phyloP scores from a whole-genome alignment of 2,797 vertebrate genomes.

The Chlorospingus flavigularis region DNA sequence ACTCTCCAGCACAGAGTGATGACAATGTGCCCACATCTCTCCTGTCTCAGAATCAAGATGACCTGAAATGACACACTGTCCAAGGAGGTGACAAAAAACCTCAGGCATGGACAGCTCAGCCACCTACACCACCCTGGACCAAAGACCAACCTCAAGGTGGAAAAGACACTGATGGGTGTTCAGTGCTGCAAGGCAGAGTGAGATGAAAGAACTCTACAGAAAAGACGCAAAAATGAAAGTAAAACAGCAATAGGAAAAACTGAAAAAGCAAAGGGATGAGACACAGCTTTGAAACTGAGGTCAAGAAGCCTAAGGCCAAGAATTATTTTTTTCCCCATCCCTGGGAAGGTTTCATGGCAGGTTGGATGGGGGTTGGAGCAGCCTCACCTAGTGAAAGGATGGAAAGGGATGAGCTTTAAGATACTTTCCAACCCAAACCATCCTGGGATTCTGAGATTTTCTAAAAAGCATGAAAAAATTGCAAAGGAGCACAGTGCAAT shows the following conservation, averaged over 20 bases:
- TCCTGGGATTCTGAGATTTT: background rate
- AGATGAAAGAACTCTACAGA: background rate
- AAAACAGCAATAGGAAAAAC: accelerated
- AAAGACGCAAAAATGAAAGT: background rate
- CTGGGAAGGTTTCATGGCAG: background rate
- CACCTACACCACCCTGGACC: background rate
- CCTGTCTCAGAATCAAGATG: background rate
- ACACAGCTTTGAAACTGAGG: background rate
- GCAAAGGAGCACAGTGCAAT: background rate
- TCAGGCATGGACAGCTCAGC: background rate
- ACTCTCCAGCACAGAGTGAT: background rate
- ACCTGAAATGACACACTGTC: background rate
- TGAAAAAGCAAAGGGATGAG: background rate
- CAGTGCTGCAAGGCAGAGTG: background rate
- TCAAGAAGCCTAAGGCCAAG: background rate
- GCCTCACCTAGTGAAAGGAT: accelerated
- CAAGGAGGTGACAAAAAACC: background rate
- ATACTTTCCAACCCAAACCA: background rate
- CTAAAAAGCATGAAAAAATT: background rate
- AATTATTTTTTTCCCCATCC: background rate
- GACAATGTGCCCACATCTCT: background rate
- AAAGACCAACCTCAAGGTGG: background rate
- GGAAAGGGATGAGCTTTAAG: background rate
- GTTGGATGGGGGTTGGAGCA: background rate
- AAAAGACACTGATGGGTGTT: background rate